Conservation (phyloP, 1,140 invertebrate genomes). For the Battus philenor region DNA sequence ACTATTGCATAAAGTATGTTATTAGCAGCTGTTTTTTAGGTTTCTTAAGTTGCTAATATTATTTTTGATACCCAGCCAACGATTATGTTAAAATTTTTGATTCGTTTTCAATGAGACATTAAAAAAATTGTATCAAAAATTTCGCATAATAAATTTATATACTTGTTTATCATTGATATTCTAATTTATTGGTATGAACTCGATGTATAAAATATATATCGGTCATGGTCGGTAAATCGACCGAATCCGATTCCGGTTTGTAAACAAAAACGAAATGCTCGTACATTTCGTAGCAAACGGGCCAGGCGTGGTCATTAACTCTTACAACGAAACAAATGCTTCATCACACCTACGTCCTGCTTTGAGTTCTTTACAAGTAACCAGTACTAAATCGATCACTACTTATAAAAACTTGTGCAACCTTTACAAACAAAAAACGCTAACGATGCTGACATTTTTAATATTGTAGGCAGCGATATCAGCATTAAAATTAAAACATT, state of each 20-base stretch:
- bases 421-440: no score
- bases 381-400: neutral
- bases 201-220: constrained; percentile 17
- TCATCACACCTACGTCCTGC: neutral
- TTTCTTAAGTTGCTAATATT: no score
- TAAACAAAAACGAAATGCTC: constrained; percentile 26
- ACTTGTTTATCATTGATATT: no score
- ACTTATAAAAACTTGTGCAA: neutral
- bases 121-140: neutral
- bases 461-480: no score
- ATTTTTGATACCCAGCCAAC: no score
- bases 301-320: neutral
- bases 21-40: no score
- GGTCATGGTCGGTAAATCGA: constrained; percentile 29
- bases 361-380: neutral
- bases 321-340: constrained; percentile 2
- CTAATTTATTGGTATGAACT: neutral
- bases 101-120: neutral
- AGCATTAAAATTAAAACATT: no score
- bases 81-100: no score
- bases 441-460: no score
- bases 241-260: constrained; percentile 24
- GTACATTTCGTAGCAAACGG: constrained; percentile 10
- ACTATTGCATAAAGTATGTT: no score
- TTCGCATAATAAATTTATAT: no score